Percentiles rank a stretch among this genome's conserved stretches.
phyloP scores from a whole-genome alignment of 2,797 vertebrate genomes.

The Anguilla obscura region DNA sequence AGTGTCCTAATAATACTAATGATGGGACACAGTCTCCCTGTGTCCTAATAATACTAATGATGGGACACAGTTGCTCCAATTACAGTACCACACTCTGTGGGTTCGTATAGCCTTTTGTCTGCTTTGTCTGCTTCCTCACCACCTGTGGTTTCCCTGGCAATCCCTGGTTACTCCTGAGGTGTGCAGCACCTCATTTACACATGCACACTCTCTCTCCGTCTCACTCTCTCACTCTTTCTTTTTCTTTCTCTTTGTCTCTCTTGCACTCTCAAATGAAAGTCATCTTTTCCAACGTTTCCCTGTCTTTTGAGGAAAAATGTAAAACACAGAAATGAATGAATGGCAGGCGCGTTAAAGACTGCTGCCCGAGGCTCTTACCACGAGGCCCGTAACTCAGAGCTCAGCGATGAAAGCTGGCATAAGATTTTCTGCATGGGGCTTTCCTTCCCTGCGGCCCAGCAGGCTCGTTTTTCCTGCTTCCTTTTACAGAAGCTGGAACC shows the following conservation, averaged over 20 bases:
- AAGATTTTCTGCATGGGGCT: conserved; percentile 29
- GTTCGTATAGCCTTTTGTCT: conserved; percentile 14
- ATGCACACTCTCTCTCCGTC: conserved; percentile 25
- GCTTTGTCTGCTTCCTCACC: conserved; percentile 14
- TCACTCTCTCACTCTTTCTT: not conserved
- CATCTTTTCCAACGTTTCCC: conserved; percentile 41
- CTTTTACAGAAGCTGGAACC: conserved; percentile 29
- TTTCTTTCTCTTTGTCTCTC: no score
- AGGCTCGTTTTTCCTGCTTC: conserved; percentile 37
- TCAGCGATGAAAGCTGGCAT: conserved; percentile 39
- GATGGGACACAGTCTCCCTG: not conserved
- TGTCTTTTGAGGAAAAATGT: conserved; percentile 36
- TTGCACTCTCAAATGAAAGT: conserved; percentile 23
- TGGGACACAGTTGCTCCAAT: not conserved
- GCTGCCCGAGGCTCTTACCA: conserved; percentile 36
- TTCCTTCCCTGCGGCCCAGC: conserved; percentile 38
- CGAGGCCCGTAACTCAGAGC: conserved; percentile 29
- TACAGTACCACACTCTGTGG: not conserved
- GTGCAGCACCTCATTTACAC: no score
- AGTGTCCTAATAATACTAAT: not conserved
- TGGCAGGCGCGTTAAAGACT: conserved; percentile 15
- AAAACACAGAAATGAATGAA: conserved; percentile 38
- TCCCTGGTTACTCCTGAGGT: no score
- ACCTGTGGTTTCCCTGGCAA: no score
- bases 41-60: not conserved